Base-by-base conservation (phyloP, 2,797 vertebrate genomes). In the Tangara arthus region DNA sequence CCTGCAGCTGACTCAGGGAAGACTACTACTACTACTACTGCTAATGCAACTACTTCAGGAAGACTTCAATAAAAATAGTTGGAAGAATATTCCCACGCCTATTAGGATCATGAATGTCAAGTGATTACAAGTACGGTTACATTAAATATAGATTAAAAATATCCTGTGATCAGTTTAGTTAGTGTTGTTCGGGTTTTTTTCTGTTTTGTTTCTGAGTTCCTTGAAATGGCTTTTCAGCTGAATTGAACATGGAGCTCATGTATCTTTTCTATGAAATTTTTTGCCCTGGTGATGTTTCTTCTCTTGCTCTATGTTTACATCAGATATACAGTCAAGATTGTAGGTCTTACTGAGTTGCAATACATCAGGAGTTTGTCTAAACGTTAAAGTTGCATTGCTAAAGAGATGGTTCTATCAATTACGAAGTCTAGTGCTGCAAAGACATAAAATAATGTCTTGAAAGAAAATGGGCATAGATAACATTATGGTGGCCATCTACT, bases 111-210 rank as follows among this genome's bases (percentile, higher is more conserved):
- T 30, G 6, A 71, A 66, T 39, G 11, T 60, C 28, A 82, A 42
- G 16, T 60, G 9, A 63, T 42, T 61, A 26, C 20, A 42, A 34
- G 5, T 57, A 30, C 49, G 8, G 65, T 39, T 66, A 42, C 10
- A 46, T 53, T 56, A 66, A 85, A 42, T 35, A 49, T 17, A 82
- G 24, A 46, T 32, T 57, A 15, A 88, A 93, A 89, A 69, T 34
- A 42, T 19, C 46, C 6, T 46, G 19, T 77, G 8, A 91, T 41
- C 17, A 26, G 3, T 73, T 82, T 69, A 5, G 15, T 80, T 34
- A 27, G 3, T 34, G 8, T 12, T 79, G 15, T 32, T 59, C 35
- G 10, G 8, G 0, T 11, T 0, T 5, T 28, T 37, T 50, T 24
- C 13, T 66, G 1, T 11, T 84, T 85, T 90, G 6, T 46, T 49